Evolutionary conservation across 2,113 vertebrate genomes (phyloP).

Genomic region (Pedionomus torquatus): DNA sequence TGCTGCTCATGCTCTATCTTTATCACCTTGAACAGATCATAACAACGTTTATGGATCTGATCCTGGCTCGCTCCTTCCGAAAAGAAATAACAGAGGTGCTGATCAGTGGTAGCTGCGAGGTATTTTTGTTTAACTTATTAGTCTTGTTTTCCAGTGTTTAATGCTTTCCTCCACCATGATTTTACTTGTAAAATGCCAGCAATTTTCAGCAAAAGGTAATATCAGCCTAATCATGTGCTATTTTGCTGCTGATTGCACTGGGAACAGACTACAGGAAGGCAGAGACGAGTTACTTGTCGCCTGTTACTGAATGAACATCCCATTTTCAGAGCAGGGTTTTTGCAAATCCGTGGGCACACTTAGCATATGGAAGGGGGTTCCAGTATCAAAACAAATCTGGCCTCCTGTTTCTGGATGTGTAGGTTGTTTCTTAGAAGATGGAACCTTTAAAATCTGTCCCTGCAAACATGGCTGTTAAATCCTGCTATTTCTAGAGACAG

Average conservation of each 20-base stretch:
- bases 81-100: neutral
- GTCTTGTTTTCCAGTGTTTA: slow-evolving; percentile 10
- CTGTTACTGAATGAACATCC: slow-evolving; percentile 56
- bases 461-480: slow-evolving; percentile 55
- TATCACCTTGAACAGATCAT: neutral
- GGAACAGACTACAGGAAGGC: slow-evolving; percentile 2
- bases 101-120: neutral
- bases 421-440: slow-evolving; percentile 68
- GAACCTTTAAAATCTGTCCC: slow-evolving; percentile 62
- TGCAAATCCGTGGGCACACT: slow-evolving; percentile 54
- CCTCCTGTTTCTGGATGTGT: slow-evolving; percentile 63
- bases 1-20: fast-evolving
- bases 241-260: neutral
- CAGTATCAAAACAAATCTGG: slow-evolving; percentile 67
- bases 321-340: slow-evolving; percentile 34
- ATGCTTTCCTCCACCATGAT: neutral
- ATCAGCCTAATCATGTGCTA: neutral
- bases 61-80: neutral
- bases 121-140: neutral
- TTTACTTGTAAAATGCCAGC: neutral
- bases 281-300: neutral
- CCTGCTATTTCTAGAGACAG: slow-evolving; percentile 42
- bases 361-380: slow-evolving; percentile 66
- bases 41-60: neutral
- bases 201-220: neutral